Evolutionary conservation across 2,113 vertebrate genomes (phyloP).

Genomic region (Pelecanus crispus): DNA sequence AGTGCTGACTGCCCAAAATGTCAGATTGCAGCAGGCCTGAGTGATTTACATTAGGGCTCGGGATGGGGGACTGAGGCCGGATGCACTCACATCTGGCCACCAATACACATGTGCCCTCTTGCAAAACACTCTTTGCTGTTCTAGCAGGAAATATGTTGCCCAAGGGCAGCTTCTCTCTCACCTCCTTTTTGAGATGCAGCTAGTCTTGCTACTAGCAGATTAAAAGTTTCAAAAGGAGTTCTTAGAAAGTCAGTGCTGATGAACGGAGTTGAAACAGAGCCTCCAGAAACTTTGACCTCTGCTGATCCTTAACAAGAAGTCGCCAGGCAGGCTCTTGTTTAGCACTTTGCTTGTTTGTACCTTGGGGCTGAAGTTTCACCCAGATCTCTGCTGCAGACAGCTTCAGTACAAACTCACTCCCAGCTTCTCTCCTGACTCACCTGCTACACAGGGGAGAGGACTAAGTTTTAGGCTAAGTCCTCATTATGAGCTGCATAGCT

Average conservation of each 20-base stretch:
- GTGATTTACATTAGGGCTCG: neutral
- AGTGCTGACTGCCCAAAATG: conserved; percentile 5
- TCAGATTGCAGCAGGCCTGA: neutral
- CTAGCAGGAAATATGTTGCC: neutral
- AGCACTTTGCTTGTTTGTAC: neutral
- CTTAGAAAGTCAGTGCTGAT: neutral
- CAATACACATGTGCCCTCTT: neutral
- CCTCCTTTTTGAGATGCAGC: neutral
- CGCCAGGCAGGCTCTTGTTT: neutral
- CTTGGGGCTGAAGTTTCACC: neutral
- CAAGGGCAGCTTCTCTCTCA: neutral
- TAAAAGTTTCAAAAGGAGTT: neutral
- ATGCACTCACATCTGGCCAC: conserved; percentile 15
- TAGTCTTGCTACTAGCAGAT: neutral
- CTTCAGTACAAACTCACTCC: neutral
- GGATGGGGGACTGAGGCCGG: neutral
- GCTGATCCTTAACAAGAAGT: neutral
- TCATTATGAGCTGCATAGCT: neutral
- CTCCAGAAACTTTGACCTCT: neutral
- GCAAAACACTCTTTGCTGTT: neutral
- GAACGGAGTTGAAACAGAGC: neutral
- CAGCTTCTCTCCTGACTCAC: neutral
- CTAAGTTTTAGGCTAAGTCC: neutral
- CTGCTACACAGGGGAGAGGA: neutral
- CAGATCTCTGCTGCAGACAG: neutral